These are phyloP conservation scores for Coracias cyanogaster DNA, from an alignment of 2,797 vertebrate species.

Conservation along the genomic window DNA sequence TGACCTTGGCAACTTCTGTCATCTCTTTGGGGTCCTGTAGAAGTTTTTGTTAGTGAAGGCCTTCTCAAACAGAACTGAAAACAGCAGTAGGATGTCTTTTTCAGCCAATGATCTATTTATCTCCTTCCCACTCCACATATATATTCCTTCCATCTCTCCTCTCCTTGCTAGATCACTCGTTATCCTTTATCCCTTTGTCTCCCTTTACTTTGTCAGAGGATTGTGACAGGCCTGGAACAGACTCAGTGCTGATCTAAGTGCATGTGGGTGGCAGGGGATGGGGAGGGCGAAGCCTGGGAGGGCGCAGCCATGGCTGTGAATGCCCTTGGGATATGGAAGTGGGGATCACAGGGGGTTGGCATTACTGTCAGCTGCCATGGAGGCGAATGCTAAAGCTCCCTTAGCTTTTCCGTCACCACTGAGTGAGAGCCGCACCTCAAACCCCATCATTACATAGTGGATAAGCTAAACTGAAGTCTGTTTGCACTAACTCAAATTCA, in stretches of 20 bases:
- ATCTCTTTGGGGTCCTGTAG: not conserved
- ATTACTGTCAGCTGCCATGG: not conserved
- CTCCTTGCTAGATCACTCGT: not conserved
- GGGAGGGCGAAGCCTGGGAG: fast-evolving
- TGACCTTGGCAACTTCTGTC: not conserved
- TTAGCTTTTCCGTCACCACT: not conserved
- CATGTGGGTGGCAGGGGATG: not conserved
- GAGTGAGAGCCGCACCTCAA: not conserved
- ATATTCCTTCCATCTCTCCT: not conserved
- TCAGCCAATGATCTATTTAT: not conserved
- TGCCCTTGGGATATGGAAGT: not conserved
- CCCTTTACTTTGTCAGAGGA: not conserved
- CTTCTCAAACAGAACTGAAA: not conserved
- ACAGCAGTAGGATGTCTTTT: fast-evolving
- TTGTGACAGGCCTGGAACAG: not conserved
- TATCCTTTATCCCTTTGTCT: not conserved
- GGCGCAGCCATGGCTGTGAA: not conserved
- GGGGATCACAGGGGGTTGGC: fast-evolving
- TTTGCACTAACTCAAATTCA: not conserved
- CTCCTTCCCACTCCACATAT: not conserved
- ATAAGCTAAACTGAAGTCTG: not conserved
- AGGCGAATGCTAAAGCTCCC: not conserved
- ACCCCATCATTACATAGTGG: not conserved
- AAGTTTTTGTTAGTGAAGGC: not conserved
- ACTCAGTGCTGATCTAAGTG: not conserved